These are phyloP conservation scores for Cyanistes caeruleus DNA, from an alignment of 2,113 vertebrate genomes.

Conservation along the genomic window DNA sequence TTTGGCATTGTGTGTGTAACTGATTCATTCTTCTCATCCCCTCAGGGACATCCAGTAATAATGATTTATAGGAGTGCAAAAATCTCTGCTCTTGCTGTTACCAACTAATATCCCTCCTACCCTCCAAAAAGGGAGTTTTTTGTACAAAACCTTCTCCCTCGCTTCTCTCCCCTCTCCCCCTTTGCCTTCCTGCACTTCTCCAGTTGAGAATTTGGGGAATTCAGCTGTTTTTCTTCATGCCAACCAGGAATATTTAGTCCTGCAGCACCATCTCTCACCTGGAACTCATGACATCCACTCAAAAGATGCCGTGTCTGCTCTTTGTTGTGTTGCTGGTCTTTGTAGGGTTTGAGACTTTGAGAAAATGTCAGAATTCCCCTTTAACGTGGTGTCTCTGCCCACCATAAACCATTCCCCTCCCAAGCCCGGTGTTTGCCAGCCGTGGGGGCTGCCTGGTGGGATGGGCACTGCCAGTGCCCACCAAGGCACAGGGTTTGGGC, in stretches of 20 bases:
- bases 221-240: background rate
- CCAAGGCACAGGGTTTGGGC: background rate
- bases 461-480: accelerated
- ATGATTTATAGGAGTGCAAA: constrained; percentile 71
- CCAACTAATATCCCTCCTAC: constrained; percentile 35
- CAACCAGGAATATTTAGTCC: background rate
- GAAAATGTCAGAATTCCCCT: background rate
- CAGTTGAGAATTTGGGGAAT: background rate
- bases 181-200: background rate
- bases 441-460: accelerated
- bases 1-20: constrained; percentile 26
- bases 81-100: constrained; percentile 37
- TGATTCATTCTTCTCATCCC: constrained; percentile 57
- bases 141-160: background rate
- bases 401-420: accelerated
- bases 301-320: background rate
- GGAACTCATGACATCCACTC: background rate
- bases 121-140: constrained; percentile 45
- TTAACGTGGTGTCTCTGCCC: accelerated
- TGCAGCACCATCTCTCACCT: background rate
- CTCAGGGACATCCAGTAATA: constrained; percentile 67
- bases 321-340: background rate
- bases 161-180: background rate
- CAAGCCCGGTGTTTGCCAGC: background rate
- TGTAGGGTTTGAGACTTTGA: background rate